Evolutionary conservation across 2,888 invertebrate species (phyloP).

Genomic region (Mythimna impura): DNA sequence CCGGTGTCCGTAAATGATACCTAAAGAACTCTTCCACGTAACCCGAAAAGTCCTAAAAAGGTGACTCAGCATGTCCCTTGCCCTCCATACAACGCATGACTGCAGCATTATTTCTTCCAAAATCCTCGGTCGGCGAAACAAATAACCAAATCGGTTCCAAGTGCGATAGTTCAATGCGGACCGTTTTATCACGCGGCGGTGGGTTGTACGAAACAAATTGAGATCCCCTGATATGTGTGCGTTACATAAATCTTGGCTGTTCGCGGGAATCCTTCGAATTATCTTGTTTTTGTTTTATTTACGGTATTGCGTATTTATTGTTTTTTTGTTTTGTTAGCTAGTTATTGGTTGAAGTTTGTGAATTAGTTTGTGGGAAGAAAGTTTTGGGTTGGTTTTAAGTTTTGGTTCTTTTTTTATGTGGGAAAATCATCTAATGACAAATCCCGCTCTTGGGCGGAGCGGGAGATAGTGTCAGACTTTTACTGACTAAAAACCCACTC

Average conservation of each 20-base stretch:
- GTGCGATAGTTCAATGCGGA: constrained; percentile 65
- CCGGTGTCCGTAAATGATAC: too few relatives aligned
- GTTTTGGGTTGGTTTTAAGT: too few relatives aligned
- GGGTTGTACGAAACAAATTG: constrained; percentile 67
- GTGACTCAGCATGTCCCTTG: neutral
- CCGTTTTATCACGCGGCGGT: constrained; percentile 64
- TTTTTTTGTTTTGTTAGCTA: constrained; percentile 31
- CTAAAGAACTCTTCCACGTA: too few relatives aligned
- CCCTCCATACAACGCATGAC: constrained; percentile 12
- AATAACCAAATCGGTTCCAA: constrained; percentile 65
- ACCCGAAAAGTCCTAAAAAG: neutral
- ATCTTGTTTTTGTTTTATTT: constrained; percentile 67
- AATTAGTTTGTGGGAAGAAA: too few relatives aligned
- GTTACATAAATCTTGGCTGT: constrained; percentile 72
- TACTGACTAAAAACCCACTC: too few relatives aligned
- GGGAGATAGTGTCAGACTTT: too few relatives aligned
- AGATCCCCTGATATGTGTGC: constrained; percentile 73
- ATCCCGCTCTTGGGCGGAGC: too few relatives aligned
- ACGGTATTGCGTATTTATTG: constrained; percentile 59
- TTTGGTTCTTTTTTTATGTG: too few relatives aligned
- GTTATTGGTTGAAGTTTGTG: neutral
- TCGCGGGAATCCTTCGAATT: constrained; percentile 65
- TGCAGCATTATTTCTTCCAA: constrained; percentile 48
- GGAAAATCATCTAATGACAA: too few relatives aligned
- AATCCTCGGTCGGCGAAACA: constrained; percentile 56